Percentiles rank a stretch among this genome's conserved stretches.
These are phyloP conservation scores for Drosophila pseudoobscura DNA, from an alignment of 1,140 invertebrate genomes.

Conservation along the genomic window DNA sequence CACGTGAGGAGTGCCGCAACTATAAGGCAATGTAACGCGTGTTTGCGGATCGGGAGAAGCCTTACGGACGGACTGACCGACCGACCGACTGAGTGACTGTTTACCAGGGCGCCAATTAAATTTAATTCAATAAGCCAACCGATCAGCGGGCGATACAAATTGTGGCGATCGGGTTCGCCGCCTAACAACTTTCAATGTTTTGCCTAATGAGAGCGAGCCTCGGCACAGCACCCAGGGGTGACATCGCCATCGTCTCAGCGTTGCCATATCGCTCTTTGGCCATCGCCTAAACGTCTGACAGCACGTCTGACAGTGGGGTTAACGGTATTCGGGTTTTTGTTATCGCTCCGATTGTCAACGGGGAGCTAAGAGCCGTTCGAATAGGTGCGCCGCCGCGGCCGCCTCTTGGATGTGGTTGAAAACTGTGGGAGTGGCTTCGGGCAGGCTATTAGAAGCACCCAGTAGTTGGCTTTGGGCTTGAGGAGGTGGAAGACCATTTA, in stretches of 20 bases:
- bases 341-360: slow-evolving; percentile 31
- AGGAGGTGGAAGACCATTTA: too few relatives aligned
- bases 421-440: slow-evolving; percentile 7
- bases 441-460: neutral
- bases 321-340: slow-evolving; percentile 13
- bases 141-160: slow-evolving; percentile 71
- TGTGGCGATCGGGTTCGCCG: slow-evolving; percentile 25
- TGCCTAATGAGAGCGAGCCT: slow-evolving; percentile 60
- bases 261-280: slow-evolving; percentile 23
- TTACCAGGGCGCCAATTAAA: slow-evolving; percentile 75
- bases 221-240: slow-evolving; percentile 10
- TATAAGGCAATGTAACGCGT: slow-evolving; percentile 54
- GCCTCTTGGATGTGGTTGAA: neutral
- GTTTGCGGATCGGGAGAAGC: slow-evolving; percentile 25
- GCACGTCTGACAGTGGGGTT: slow-evolving; percentile 30
- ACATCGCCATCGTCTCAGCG: slow-evolving; percentile 32
- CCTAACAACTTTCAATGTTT: slow-evolving; percentile 58
- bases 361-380: slow-evolving; percentile 36
- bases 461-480: too few relatives aligned
- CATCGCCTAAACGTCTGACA: slow-evolving; percentile 25
- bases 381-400: slow-evolving; percentile 19
- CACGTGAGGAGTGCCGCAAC: slow-evolving; percentile 10
- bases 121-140: slow-evolving; percentile 56
- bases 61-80: slow-evolving; percentile 36
- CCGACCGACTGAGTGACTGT: slow-evolving; percentile 63